Conservation (phyloP, 2,888 invertebrate species). For the Dolichomitus sp. region DNA sequence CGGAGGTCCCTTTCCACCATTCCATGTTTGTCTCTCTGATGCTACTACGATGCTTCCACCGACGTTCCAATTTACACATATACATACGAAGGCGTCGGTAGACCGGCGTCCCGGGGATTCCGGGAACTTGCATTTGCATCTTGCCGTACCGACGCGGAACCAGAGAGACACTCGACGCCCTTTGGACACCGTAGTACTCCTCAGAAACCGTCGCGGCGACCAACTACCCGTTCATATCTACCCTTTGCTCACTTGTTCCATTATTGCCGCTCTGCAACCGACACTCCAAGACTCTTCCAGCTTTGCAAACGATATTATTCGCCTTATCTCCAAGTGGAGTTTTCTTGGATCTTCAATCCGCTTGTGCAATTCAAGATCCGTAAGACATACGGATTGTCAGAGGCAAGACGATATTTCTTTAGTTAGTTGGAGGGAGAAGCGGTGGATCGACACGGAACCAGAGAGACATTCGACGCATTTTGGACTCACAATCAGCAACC, state of each 20-base stretch:
- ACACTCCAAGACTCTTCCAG: slow-evolving; percentile 13
- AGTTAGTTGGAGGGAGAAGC: no score
- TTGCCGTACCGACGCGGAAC: slow-evolving; percentile 34
- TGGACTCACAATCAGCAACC: slow-evolving; percentile 32
- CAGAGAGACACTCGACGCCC: slow-evolving; percentile 50
- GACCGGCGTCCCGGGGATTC: slow-evolving; percentile 54
- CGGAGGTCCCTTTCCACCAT: slow-evolving; percentile 34
- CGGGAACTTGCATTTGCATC: slow-evolving; percentile 63
- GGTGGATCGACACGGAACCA: slow-evolving; percentile 28
- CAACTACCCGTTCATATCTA: background rate
- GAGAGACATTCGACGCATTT: slow-evolving; percentile 51
- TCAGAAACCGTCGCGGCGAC: slow-evolving; percentile 18
- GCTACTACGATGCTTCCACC: slow-evolving; percentile 18
- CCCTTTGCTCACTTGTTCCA: slow-evolving; percentile 42
- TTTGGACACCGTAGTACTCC: slow-evolving; percentile 43
- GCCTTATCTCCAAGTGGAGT: slow-evolving; percentile 47
- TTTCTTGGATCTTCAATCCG: slow-evolving; percentile 31
- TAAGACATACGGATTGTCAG: background rate
- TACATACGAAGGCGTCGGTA: slow-evolving; percentile 25
- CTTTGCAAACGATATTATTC: slow-evolving; percentile 40
- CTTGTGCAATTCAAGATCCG: slow-evolving; percentile 17
- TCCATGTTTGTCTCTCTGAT: slow-evolving; percentile 33
- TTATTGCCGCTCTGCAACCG: slow-evolving; percentile 43
- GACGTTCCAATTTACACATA: slow-evolving; percentile 38
- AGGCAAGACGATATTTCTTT: no score